phyloP scores from a whole-genome alignment of 2,797 vertebrate species.

The Phyllotis vaccarum region DNA sequence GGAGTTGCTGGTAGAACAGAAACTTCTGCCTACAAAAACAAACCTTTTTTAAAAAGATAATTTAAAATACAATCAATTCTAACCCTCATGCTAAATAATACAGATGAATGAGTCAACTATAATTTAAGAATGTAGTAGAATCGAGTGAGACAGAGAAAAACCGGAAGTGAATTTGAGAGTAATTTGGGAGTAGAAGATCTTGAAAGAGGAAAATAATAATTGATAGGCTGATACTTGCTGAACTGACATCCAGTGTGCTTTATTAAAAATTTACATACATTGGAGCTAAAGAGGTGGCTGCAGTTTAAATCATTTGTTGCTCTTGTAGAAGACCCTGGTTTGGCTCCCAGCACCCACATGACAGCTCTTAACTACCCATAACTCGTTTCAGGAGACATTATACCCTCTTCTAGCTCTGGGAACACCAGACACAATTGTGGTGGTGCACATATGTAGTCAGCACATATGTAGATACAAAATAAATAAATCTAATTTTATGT shows the following conservation, averaged over 20 bases:
- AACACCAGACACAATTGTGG: not conserved
- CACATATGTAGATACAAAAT: not conserved
- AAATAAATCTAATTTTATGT: not conserved
- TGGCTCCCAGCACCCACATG: not conserved
- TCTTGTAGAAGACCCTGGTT: not conserved
- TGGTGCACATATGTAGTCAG: not conserved
- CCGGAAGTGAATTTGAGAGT: slow-evolving; percentile 37
- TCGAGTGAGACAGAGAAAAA: slow-evolving; percentile 31
- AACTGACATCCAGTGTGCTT: slow-evolving; percentile 16
- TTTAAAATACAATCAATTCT: slow-evolving; percentile 51
- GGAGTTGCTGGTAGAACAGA: too few species aligned
- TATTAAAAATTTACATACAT: slow-evolving; percentile 30
- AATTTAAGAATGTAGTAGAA: slow-evolving; percentile 5
- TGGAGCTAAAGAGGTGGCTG: not conserved
- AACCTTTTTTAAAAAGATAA: not conserved
- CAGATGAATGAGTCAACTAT: slow-evolving; percentile 50
- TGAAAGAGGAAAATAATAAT: slow-evolving; percentile 27
- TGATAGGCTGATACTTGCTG: slow-evolving; percentile 29
- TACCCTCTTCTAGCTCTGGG: not conserved
- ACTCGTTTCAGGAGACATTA: not conserved
- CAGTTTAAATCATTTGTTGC: not conserved
- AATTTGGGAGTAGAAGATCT: slow-evolving; percentile 28
- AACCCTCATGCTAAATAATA: slow-evolving; percentile 4
- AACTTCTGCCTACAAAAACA: too few species aligned
- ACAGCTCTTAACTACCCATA: not conserved